Base-by-base conservation (phyloP, 2,797 vertebrate genomes). In the Synanceia verrucosa region DNA sequence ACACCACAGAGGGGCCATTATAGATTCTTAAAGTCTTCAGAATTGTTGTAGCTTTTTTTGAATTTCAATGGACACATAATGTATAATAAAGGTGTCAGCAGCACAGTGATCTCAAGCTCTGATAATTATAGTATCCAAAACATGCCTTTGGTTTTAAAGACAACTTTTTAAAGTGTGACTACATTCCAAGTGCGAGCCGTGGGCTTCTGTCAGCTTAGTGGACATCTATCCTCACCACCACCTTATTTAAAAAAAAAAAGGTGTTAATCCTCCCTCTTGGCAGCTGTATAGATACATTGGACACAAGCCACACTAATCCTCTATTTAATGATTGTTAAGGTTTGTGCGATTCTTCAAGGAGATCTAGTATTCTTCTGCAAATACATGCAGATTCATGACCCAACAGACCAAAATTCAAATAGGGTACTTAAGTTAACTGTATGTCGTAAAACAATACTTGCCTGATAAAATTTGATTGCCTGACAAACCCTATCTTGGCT, bases 191-290 rank as follows among this genome's bases (percentile, higher is more conserved):
- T 58, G 9, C 59, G 39, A 79, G 57, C 53, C 55, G 7, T 18
- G 16, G 63, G 65, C 74, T 67, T 61, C 68, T 78, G 69, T 60
- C 57, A 70, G 75, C 76, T 78, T 70, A 78, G 66, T 48, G 65
- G 79, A 85, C 76, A 61, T 87, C 64, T 57, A 76, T 70, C 67
- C 58, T 6, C 9, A 65, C 56, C 67, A 59, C 52, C 56, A 72
- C 43, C 66, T 86, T 56, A 79, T 78, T 87, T 82, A 65, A 69
- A 81, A 75, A 59, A 75, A 59, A 77, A 88, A 83, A 88, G 78
- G 84, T 83, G 86, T 69, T 88, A 85, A 91, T 90, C 80, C 77
- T 48, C 46, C 31, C 68, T 72, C 66, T 87, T 88, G 86, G 86
- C 88, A 82, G 73, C 55, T 11, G 6, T 33, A 62, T 56, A 65